A percentile compares a stretch with the other conserved stretches of the same genome.
These are phyloP conservation scores for Limnothrissa miodon DNA, from an alignment of 2,113 vertebrate species.

Conservation along the genomic window DNA sequence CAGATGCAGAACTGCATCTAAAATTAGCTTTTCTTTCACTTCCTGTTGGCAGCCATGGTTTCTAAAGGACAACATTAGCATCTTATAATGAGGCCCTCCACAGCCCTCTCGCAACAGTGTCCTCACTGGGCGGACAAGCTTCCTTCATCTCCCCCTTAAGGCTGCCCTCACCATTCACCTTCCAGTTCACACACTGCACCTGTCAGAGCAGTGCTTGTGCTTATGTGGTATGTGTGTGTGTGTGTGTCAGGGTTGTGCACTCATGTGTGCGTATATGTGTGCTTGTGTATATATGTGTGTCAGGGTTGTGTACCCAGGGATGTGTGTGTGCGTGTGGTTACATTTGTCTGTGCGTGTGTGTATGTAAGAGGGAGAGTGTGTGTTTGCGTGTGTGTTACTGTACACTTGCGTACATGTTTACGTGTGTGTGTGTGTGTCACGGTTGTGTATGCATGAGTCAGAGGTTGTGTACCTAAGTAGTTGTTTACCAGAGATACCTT, in stretches of 20 bases:
- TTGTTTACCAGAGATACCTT: not conserved
- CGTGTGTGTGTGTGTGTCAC: not conserved
- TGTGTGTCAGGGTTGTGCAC: not conserved
- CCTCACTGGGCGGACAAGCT: not conserved
- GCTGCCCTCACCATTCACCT: not conserved
- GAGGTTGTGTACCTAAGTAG: not conserved
- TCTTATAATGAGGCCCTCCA: constrained; percentile 41
- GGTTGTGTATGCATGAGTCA: not conserved
- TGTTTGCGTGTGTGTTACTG: not conserved
- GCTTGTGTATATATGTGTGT: not conserved
- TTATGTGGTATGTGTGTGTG: not conserved
- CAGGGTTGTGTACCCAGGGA: not conserved
- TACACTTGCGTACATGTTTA: too few species aligned
- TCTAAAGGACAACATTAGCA: constrained; percentile 43
- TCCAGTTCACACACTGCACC: not conserved
- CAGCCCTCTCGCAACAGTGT: not conserved
- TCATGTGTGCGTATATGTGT: not conserved
- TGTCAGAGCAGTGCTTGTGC: not conserved
- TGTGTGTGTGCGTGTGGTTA: not conserved
- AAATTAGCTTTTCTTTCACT: not conserved
- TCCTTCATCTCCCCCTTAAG: not conserved
- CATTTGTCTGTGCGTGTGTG: too few species aligned
- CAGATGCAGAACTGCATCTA: constrained; percentile 21
- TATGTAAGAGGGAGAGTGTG: not conserved
- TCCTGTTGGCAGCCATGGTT: constrained; percentile 29